Conservation (phyloP, 1,140 invertebrate genomes). For the Temnothorax nylanderi region DNA sequence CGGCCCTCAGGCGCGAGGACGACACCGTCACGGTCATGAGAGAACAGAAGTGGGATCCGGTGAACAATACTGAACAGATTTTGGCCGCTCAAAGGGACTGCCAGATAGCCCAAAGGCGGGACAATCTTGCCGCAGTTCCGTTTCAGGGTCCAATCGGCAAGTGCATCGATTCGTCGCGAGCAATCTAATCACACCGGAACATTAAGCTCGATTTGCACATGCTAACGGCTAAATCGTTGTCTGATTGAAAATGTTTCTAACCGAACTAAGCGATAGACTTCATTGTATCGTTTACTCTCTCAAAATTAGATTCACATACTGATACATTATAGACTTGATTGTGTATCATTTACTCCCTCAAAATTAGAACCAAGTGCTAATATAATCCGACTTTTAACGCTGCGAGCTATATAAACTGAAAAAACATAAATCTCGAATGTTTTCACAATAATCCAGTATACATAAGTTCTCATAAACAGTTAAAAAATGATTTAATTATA, state of each 20-base stretch:
- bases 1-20: conserved; percentile 82
- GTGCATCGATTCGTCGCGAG: conserved; percentile 24
- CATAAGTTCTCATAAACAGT: not conserved
- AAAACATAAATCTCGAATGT: not conserved
- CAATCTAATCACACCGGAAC: not conserved
- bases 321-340: not conserved
- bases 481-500: not conserved
- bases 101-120: conserved; percentile 79
- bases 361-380: not conserved
- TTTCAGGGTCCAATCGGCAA: conserved; percentile 86
- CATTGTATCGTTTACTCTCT: conserved; percentile 5
- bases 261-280: not conserved
- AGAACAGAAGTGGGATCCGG: conserved; percentile 82
- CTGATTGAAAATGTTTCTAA: not conserved
- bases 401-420: not conserved
- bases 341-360: not conserved
- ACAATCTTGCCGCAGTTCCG: conserved; percentile 83
- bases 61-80: conserved; percentile 80
- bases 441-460: not conserved
- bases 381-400: not conserved
- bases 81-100: conserved; percentile 85
- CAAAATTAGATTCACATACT: not conserved
- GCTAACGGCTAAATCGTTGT: not conserved
- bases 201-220: conserved; percentile 22
- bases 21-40: conserved; percentile 85